Conservation (phyloP, 2,113 vertebrate genomes). For the Chaetodon trifascialis region DNA sequence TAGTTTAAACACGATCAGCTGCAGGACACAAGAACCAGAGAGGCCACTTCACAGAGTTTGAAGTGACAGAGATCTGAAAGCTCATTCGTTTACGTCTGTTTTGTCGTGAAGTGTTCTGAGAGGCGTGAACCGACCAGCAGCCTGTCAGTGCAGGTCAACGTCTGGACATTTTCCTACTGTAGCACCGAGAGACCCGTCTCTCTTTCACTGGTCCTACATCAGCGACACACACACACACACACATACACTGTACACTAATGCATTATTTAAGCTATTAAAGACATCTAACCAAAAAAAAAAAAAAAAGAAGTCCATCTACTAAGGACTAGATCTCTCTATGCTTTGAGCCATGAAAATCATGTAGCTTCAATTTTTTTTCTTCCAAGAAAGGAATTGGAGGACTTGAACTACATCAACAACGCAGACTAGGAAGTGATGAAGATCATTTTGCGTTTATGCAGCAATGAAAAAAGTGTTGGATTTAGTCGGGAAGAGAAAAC, state of each 20-base stretch:
- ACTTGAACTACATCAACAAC: constrained; percentile 42
- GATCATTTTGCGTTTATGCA: neutral
- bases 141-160: constrained; percentile 49
- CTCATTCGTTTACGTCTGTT: constrained; percentile 20
- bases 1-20: neutral
- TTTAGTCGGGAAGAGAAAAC: constrained; percentile 1
- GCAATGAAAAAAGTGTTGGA: neutral
- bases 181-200: constrained; percentile 64
- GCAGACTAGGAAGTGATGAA: constrained; percentile 25
- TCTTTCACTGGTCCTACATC: constrained; percentile 54
- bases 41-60: neutral
- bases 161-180: constrained; percentile 67
- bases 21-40: neutral
- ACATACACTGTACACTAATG: constrained; percentile 30
- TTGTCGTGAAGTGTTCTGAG: constrained; percentile 27
- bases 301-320: neutral
- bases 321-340: constrained; percentile 53
- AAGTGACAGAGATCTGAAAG: constrained; percentile 20
- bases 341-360: constrained; percentile 58
- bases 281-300: constrained; percentile 69
- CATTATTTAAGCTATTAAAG: constrained; percentile 35
- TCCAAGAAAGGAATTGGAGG: constrained; percentile 47
- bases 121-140: constrained; percentile 43
- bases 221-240: constrained; percentile 23
- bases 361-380: constrained; percentile 68